Percentiles rank a stretch among this genome's conserved stretches.
Evolutionary conservation across 1,140 invertebrate genomes (phyloP).

Genomic region (Rhyzopertha dominica): DNA sequence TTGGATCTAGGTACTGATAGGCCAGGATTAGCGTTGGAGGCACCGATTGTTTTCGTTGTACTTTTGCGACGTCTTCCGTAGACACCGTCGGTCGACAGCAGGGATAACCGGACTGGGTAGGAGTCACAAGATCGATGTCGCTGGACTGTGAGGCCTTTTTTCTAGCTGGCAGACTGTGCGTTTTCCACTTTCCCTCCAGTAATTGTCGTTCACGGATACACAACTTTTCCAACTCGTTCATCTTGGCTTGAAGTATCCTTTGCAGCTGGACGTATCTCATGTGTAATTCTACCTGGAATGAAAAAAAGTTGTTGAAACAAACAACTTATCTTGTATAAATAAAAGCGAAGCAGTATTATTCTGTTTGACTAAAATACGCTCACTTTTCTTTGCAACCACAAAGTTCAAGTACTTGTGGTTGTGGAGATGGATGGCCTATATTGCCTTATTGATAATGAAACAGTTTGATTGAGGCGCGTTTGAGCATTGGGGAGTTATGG

Average conservation of each 20-base stretch:
- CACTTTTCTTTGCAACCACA: no score
- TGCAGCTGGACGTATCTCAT: conserved; percentile 88
- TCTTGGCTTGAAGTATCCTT: conserved; percentile 76
- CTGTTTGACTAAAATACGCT: no score
- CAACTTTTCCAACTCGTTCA: conserved; percentile 77
- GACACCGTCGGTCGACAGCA: conserved; percentile 63
- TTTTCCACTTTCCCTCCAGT: conserved; percentile 80
- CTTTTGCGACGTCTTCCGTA: conserved; percentile 63
- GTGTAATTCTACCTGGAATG: conserved; percentile 70
- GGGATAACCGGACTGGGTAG: conserved; percentile 41
- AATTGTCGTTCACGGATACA: conserved; percentile 78
- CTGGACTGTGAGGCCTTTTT: conserved; percentile 61
- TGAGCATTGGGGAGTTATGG: no score
- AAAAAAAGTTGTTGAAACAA: no score
- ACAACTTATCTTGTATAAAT: no score
- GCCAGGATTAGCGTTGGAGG: conserved; percentile 57
- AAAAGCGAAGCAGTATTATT: no score
- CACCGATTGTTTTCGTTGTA: conserved; percentile 49
- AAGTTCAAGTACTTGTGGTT: no score
- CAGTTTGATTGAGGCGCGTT: no score
- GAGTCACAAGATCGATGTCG: conserved; percentile 46
- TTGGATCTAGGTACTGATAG: conserved; percentile 65
- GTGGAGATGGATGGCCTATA: no score
- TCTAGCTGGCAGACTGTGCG: conserved; percentile 75
- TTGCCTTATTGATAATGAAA: no score